phyloP scores from a whole-genome alignment of 1,140 invertebrate species.

The Habropoda laboriosa region DNA sequence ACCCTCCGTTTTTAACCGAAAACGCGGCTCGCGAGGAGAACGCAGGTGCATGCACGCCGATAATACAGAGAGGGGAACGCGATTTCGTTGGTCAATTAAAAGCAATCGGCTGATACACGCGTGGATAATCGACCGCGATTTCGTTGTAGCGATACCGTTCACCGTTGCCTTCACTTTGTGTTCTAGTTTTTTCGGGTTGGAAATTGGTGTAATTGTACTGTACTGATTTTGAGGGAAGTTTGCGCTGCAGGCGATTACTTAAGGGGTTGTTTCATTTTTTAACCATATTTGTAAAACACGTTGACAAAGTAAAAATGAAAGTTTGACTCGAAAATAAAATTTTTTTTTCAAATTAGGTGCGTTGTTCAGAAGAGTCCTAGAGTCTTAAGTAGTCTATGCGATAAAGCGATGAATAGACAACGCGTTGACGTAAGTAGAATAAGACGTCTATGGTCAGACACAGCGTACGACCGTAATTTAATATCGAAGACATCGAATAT shows the following conservation, averaged over 20 bases:
- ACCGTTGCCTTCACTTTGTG: background rate
- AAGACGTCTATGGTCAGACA: background rate
- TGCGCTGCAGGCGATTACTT: no score
- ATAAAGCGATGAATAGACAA: background rate
- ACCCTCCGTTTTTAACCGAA: background rate
- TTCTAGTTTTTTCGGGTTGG: background rate
- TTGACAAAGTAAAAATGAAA: no score
- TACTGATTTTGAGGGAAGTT: no score
- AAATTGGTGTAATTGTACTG: no score
- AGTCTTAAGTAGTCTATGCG: no score
- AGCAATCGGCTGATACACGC: background rate
- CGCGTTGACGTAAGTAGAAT: background rate
- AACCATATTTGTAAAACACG: no score
- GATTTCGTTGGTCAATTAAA: slow-evolving; percentile 48
- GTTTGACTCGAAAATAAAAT: no score
- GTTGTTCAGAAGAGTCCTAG: no score
- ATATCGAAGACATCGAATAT: no score
- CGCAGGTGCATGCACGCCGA: slow-evolving; percentile 35
- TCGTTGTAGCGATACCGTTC: background rate
- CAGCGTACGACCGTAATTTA: no score
- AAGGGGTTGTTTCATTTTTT: no score
- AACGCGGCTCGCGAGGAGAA: slow-evolving; percentile 14
- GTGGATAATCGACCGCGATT: background rate
- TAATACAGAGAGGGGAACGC: slow-evolving; percentile 43
- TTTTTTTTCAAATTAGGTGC: no score